Evolutionary conservation across 23 tunicate genomes (phyloP).

Genomic region (Halocynthia aurantium): DNA sequence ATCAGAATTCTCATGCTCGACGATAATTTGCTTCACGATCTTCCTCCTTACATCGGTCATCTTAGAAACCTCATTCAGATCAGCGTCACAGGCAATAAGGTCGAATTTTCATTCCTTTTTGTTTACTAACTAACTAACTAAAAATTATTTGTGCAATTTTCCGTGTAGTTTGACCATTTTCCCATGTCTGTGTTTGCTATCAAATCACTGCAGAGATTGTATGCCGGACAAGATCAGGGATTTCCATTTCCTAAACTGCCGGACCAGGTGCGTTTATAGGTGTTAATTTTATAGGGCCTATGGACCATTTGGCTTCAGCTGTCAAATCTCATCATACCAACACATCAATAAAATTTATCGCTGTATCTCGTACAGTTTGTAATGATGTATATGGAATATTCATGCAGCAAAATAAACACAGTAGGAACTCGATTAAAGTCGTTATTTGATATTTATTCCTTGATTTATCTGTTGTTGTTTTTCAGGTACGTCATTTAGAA

Average conservation of each 20-base stretch:
- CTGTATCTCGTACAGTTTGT: too few species aligned
- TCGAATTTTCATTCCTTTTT: not conserved
- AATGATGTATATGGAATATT: too few species aligned
- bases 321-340: too few species aligned
- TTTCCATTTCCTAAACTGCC: slow-evolving; percentile 65
- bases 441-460: too few species aligned
- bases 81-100: slow-evolving; percentile 83
- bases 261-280: slow-evolving; percentile 48
- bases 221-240: slow-evolving; percentile 84
- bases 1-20: slow-evolving; percentile 59
- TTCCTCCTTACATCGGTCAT: slow-evolving; percentile 65
- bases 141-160: not conserved
- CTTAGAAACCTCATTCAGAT: slow-evolving; percentile 39
- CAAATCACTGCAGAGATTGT: slow-evolving; percentile 46
- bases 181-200: slow-evolving; percentile 56
- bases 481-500: slow-evolving; percentile 39
- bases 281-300: not conserved
- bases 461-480: not conserved
- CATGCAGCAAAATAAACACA: too few species aligned
- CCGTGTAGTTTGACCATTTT: slow-evolving; percentile 53
- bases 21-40: slow-evolving; percentile 49
- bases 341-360: too few species aligned
- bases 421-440: too few species aligned
- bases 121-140: not conserved
- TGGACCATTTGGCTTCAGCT: too few species aligned